phyloP scores from a whole-genome alignment of 2,113 vertebrate species.

The Circaetus gallicus region DNA sequence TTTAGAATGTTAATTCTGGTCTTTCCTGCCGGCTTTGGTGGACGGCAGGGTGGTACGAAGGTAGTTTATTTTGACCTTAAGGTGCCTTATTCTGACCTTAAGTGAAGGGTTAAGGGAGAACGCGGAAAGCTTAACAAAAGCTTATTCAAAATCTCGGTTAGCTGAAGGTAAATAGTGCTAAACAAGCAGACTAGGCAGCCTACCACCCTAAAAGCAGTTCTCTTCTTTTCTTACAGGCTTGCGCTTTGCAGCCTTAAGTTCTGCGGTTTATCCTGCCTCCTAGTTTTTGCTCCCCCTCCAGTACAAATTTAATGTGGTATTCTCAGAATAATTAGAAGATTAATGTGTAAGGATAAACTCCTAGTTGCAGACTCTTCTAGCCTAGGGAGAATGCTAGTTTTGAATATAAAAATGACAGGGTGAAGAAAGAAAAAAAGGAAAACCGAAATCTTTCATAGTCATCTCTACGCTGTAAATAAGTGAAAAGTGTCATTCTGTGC shows the following conservation, averaged over 20 bases:
- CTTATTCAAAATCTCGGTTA: not conserved
- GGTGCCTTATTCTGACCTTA: not conserved
- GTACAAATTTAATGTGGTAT: not conserved
- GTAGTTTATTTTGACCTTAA: not conserved
- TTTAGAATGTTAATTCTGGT: not conserved
- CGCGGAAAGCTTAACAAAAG: not conserved
- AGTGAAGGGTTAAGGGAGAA: not conserved
- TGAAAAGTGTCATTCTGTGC: not conserved
- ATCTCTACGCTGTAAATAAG: not conserved
- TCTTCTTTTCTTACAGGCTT: not conserved
- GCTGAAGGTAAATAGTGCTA: not conserved
- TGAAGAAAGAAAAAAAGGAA: not conserved
- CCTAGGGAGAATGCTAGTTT: not conserved
- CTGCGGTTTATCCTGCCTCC: not conserved
- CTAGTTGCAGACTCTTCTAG: not conserved
- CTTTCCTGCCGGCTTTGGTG: not conserved
- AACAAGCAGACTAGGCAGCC: not conserved
- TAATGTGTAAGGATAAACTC: not conserved
- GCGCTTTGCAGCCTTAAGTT: not conserved
- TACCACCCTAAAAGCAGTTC: not conserved
- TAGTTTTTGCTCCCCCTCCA: not conserved
- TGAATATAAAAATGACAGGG: not conserved
- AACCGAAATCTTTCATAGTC: rapidly evolving
- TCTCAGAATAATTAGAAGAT: not conserved
- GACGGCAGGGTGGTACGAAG: not conserved